Evolutionary conservation across 2,113 vertebrate genomes (phyloP), one percentile per base, ranked within the genome.

Genomic region (Leptobrachium leishanense): DNA sequence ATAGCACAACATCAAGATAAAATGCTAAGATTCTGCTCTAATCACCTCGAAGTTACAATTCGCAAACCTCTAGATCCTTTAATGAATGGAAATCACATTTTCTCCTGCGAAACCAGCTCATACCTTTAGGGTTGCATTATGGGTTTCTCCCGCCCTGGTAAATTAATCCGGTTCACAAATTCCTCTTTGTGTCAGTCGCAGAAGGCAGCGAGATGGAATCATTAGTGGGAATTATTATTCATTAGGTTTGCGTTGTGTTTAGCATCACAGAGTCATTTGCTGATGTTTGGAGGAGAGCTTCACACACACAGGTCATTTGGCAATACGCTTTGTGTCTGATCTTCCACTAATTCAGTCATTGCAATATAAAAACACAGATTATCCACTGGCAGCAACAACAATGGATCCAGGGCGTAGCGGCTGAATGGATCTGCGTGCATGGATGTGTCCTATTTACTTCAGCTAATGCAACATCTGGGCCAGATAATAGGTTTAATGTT

Each of bases 391-490:
- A 20, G 40, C 64, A n/a, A 15, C 40, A 68, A 13, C 53, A 31
- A 62, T 76, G 74, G 74, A 76, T 40, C 6, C 43, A 13, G 13
- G 74, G 62, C 64, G 54, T 10, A 50, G 20, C 44, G 15, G 64
- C 64, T 76, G 74, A 39, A 55, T 43, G 74, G 5, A 15, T 55
- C 40, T 10, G 50, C 41, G 40, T 31, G 13, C 54, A 54, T 20
- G 53, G 66, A 66, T 55, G 74, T 42, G 46, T 67, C 13, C 54
- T 76, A 67, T 67, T 68, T 6, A 76, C 12, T 43, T n/a, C 43
- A 31, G 67, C 54, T 67, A 76, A 64, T 55, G 41, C 39, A 68
- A 67, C 74, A 76, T 76, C 64, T 57, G 74, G 63, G 43, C 11
- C 8, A 4, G 46, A 76, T 76, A 42, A 67, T 42, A 9, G 46